Evolutionary conservation across 2,797 vertebrate species (phyloP), one percentile per base, ranked within the genome.

Genomic region (Cygnus olor): DNA sequence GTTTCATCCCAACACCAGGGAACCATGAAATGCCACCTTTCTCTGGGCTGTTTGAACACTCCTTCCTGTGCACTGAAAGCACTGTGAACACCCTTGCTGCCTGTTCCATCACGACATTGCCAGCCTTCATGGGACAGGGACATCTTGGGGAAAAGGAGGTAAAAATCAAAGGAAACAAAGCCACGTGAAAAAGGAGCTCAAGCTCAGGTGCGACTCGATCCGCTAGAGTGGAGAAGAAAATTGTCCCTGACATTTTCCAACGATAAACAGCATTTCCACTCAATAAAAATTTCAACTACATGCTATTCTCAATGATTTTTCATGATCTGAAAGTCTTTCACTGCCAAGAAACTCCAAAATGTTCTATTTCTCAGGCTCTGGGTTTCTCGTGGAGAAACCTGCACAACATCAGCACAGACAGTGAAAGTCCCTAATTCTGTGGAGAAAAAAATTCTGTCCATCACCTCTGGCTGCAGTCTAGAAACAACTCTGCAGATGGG

Each of bases 1-100:
- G 1, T 83, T 88, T 80, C 7, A 40, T 9, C 24, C 27, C 4
- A 4, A 9, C 24, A 22, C 16, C 4, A 24, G 49, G 71, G 7
- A 6, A 30, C 19, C 68, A 34, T 0, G 1, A 72, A 79, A 64
- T 42, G 40, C 16, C 2, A 0, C 32, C 22, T 19, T 3, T 51
- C 3, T 68, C 30, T 0, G 0, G 27, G 20, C 25, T 1, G 1
- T 22, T 56, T 18, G 34, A 54, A 68, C 0, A 30, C 36, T 20
- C 14, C 45, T 69, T 18, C 17, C 36, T 71, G 10, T 27, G 74
- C 30, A 36, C 47, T 53, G 21, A 24, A 16, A 15, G 30, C 40
- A 19, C 38, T 85, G 49, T 28, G 49, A 76, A 32, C 2, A 7
- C 49, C 70, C 57, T 2, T 0, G 0, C 53, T 60, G 56, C 20